phyloP scores from a whole-genome alignment of 1,140 invertebrate species.

The Ceratoteleas bidentatus region DNA sequence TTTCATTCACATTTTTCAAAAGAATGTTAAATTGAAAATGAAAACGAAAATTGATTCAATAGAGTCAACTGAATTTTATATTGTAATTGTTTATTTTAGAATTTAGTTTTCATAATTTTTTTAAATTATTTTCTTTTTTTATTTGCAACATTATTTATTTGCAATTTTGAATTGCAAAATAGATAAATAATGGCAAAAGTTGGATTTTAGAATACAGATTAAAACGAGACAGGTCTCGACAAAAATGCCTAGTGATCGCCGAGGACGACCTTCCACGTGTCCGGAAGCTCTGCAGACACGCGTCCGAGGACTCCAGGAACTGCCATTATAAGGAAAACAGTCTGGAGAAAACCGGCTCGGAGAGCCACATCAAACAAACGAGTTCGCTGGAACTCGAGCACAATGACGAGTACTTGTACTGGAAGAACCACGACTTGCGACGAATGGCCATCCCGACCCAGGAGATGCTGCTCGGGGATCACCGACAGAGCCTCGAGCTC shows the following conservation, averaged over 20 bases:
- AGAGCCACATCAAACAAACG: conserved; percentile 79
- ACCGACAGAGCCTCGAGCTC: conserved; percentile 79
- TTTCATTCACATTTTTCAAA: too few species aligned
- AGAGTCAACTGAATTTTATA: too few species aligned
- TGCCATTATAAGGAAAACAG: conserved; percentile 74
- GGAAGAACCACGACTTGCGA: conserved; percentile 76
- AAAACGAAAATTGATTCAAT: too few species aligned
- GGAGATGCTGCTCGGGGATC: conserved; percentile 73
- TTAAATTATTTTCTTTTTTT: too few species aligned
- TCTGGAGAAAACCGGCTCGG: conserved; percentile 78
- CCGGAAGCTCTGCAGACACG: conserved; percentile 74
- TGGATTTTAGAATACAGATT: conserved; percentile 67
- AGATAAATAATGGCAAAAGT: background rate
- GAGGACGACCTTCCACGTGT: conserved; percentile 70
- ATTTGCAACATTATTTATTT: too few species aligned
- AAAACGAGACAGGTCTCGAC: conserved; percentile 55
- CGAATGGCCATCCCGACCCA: conserved; percentile 75
- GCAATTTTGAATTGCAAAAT: background rate
- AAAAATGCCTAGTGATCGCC: conserved; percentile 71
- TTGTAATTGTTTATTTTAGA: too few species aligned
- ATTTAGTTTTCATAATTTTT: background rate
- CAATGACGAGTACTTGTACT: conserved; percentile 76
- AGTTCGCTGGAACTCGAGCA: conserved; percentile 78
- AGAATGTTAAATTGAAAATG: too few species aligned
- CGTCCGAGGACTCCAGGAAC: conserved; percentile 76